Evolutionary conservation across 1,140 invertebrate genomes (phyloP).

Genomic region (Plectus sambesii): DNA sequence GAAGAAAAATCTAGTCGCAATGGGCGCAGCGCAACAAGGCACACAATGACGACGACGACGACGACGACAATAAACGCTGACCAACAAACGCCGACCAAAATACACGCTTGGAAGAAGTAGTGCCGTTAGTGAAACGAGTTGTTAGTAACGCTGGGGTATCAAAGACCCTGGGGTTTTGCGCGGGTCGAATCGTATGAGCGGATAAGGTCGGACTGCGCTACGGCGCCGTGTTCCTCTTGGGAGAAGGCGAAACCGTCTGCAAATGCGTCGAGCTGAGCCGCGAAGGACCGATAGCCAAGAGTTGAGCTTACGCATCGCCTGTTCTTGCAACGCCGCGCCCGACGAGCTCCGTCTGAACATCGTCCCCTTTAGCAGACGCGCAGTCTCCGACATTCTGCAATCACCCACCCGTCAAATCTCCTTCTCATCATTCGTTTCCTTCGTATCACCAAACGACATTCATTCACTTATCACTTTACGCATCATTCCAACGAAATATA

Average conservation of each 20-base stretch:
- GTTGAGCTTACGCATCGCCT: neutral
- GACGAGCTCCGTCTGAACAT: neutral
- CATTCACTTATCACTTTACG: no score
- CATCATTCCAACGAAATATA: no score
- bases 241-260: constrained; percentile 96
- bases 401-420: neutral
- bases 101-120: no score
- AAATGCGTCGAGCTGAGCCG: no score
- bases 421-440: constrained; percentile 1
- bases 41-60: no score
- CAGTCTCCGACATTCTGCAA: neutral
- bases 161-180: constrained; percentile 31
- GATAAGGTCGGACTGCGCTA: constrained; percentile 80
- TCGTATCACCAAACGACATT: no score
- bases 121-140: no score
- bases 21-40: no score
- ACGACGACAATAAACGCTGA: no score
- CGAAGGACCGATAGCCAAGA: no score
- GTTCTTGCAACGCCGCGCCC: neutral
- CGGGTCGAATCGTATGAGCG: constrained; percentile 73
- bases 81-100: no score
- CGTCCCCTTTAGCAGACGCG: neutral
- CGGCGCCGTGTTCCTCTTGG: constrained; percentile 89
- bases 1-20: no score
- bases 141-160: neutral